Evolutionary conservation across 2,888 invertebrate species (phyloP).

Genomic region (Macrosiphum euphorbiae): DNA sequence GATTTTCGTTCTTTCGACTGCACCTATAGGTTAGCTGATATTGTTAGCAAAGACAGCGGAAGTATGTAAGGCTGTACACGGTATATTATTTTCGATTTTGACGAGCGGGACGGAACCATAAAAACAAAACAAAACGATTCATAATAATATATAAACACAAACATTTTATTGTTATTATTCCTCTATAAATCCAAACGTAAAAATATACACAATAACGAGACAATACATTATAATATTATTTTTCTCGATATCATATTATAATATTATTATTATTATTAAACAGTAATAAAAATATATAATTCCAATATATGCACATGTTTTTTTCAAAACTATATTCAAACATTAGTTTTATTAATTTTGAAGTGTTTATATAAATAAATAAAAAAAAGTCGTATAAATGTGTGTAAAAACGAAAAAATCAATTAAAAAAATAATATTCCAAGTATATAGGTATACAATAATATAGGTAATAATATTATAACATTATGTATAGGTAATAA

Average conservation of each 20-base stretch:
- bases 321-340: not conserved
- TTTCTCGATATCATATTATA: not conserved
- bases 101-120: not conserved
- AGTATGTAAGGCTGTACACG: not conserved
- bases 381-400: not conserved
- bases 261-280: not conserved
- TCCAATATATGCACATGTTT: not conserved
- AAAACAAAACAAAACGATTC: slow-evolving; percentile 19
- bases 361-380: not conserved
- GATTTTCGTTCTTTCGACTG: not conserved
- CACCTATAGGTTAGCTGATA: not conserved
- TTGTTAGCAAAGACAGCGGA: not conserved
- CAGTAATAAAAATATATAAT: not conserved
- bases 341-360: not conserved
- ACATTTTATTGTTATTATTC: slow-evolving; percentile 42
- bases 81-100: not conserved
- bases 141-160: slow-evolving; percentile 31
- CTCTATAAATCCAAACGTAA: slow-evolving; percentile 35
- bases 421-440: not conserved
- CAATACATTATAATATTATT: not conserved
- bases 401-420: slow-evolving; percentile 1
- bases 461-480: not conserved
- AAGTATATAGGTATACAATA: not conserved
- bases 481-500: not conserved
- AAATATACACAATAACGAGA: slow-evolving; percentile 27